These are phyloP conservation scores for Heterotis niloticus DNA, from an alignment of 2,113 vertebrate genomes.

Conservation along the genomic window DNA sequence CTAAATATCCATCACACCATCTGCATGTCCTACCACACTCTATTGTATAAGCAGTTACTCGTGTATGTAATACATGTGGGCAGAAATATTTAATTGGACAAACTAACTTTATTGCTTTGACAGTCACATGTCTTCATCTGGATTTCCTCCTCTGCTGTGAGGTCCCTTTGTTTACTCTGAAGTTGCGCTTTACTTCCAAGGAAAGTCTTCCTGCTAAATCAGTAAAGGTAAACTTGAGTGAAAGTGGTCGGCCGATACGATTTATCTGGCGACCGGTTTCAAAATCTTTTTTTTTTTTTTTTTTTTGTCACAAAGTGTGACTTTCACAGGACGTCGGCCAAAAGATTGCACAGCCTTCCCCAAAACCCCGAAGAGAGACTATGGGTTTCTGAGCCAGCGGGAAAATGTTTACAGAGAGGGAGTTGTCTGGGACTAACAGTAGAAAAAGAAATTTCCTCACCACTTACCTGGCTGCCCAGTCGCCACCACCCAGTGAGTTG, in stretches of 20 bases:
- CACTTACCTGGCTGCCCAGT: background rate
- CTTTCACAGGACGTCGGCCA: background rate
- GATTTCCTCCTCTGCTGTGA: no score
- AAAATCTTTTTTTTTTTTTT: background rate
- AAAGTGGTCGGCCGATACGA: background rate
- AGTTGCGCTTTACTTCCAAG: no score
- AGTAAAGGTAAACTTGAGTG: no score
- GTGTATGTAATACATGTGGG: no score
- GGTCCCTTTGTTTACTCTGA: no score
- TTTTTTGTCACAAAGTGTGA: background rate
- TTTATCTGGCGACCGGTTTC: constrained; percentile 2
- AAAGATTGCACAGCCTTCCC: constrained; percentile 1
- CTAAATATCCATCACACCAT: no score
- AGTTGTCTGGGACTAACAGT: background rate
- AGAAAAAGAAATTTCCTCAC: background rate
- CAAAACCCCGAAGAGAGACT: background rate
- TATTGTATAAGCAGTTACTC: no score
- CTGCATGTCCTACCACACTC: no score
- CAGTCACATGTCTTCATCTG: no score
- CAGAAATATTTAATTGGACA: no score
- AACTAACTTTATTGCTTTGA: no score
- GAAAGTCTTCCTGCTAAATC: no score
- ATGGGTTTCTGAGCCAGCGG: background rate
- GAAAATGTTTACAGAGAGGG: background rate
- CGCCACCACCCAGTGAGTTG: background rate